phyloP scores from a whole-genome alignment of 2,797 vertebrate species.

The Emys orbicularis region DNA sequence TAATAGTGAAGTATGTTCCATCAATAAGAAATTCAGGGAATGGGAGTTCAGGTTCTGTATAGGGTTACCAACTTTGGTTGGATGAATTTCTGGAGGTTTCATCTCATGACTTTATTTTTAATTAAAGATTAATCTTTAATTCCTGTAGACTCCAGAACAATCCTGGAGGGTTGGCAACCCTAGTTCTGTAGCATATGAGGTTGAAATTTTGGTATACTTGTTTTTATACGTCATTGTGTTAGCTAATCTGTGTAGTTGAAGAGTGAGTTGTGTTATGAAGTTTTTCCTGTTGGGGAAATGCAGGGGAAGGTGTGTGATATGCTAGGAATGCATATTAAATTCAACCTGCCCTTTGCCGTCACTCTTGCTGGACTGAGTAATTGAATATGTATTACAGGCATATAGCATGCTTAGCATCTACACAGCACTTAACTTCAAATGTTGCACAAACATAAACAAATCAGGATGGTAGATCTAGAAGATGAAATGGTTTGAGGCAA shows the following conservation, averaged over 20 bases:
- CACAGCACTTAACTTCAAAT: not conserved
- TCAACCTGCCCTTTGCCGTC: not conserved
- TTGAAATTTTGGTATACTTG: accelerated
- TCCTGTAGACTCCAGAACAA: too few species aligned
- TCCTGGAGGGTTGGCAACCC: too few species aligned
- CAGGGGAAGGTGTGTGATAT: not conserved
- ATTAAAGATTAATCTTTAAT: too few species aligned
- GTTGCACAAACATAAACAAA: not conserved
- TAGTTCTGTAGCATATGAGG: not conserved
- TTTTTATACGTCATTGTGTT: not conserved
- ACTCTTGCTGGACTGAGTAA: not conserved
- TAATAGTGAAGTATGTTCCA: accelerated
- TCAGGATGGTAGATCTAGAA: not conserved
- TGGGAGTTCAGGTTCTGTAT: accelerated
- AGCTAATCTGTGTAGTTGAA: accelerated
- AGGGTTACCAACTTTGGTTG: too few species aligned
- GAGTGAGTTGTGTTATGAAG: not conserved
- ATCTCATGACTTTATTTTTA: too few species aligned
- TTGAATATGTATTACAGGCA: not conserved
- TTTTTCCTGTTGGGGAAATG: not conserved
- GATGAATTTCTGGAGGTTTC: too few species aligned
- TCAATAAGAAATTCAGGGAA: accelerated
- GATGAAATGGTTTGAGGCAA: not conserved
- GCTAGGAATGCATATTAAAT: not conserved
- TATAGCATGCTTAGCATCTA: not conserved